Base-by-base conservation (phyloP, 1,140 invertebrate species). In the Aphelenchoides avenae region DNA sequence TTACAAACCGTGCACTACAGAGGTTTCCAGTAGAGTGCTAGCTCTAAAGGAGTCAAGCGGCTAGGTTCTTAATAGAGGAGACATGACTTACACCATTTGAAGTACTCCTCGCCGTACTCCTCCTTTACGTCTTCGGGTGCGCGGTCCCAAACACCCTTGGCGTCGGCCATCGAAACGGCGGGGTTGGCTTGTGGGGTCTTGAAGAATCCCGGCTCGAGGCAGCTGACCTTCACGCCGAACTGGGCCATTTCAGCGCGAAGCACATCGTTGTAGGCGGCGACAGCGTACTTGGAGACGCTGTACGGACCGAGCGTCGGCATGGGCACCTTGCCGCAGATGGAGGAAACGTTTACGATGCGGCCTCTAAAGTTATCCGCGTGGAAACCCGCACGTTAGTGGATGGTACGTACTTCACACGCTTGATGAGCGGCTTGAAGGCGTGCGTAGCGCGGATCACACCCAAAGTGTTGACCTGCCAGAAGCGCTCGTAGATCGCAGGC, bases 121-220 rank as follows among this genome's bases (percentile, higher is more conserved):
- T 55, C 52, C 53, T 55, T 55, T 15, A 39, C 31, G 2, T 1
- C 1, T 57, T 55, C 49, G 1, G 52, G 52, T 55, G 27, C 26
- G n/a, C 51, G 15, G 13, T 54, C 20, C 52, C 52, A 55, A 29
- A 55, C 49, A 39, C 51, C 24, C 3, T 15, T 37, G 3, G 9
- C 9, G 7, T 55, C 51, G 13, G 53, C 52, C 11, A 55, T 31
- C 1, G 49, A 55, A 13, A 29, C 50, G 30, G 31, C 24, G 11
- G 52, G 50, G 27, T 56, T 55, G 11, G 52, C 50, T 55, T 54
- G 51, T 42, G 50, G 50, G 2, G 50, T 54, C 27, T 40, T 52
- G 50, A 56, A 52, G 52, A 50, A 50, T 2, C 50, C 46, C 11
- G 46, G 49, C 48, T 52, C 50, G 9, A 52, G 24, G 3, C 51